Evolutionary conservation across 2,888 invertebrate species (phyloP).

Genomic region (Drosophila gaucha): DNA sequence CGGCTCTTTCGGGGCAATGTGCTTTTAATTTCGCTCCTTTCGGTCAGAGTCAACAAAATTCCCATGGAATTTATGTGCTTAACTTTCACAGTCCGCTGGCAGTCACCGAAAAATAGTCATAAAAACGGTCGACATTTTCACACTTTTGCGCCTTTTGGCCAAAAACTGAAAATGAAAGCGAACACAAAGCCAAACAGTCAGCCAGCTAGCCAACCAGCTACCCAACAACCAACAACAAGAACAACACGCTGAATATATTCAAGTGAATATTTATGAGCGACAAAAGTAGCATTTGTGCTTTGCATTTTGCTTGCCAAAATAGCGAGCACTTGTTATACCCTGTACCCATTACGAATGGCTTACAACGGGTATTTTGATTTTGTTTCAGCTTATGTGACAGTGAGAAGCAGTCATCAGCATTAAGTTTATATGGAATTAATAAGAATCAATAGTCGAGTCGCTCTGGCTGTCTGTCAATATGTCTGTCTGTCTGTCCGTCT

Average conservation of each 20-base stretch:
- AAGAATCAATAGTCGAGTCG: background rate
- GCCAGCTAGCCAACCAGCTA: background rate
- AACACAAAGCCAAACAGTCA: constrained; percentile 21
- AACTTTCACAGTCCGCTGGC: constrained; percentile 71
- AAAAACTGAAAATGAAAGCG: constrained; percentile 64
- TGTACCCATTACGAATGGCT: background rate
- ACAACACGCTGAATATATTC: constrained; percentile 61
- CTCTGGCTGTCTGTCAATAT: background rate
- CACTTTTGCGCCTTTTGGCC: constrained; percentile 71
- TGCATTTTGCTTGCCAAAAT: constrained; percentile 64
- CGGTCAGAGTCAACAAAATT: constrained; percentile 25
- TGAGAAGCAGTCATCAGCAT: too few species aligned
- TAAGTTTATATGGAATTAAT: too few species aligned
- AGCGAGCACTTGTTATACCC: constrained; percentile 18
- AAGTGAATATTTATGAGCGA: constrained; percentile 82
- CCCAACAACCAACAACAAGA: constrained; percentile 9
- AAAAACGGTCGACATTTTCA: constrained; percentile 73
- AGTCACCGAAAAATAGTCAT: constrained; percentile 65
- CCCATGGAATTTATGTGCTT: constrained; percentile 74
- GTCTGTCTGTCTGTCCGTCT: background rate
- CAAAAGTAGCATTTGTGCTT: constrained; percentile 79
- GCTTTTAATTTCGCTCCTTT: constrained; percentile 66
- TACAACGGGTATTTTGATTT: background rate
- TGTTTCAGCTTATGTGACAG: background rate
- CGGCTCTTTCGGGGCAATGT: constrained; percentile 50